Conservation (phyloP, 2,113 vertebrate genomes). For the Carassius auratus region DNA sequence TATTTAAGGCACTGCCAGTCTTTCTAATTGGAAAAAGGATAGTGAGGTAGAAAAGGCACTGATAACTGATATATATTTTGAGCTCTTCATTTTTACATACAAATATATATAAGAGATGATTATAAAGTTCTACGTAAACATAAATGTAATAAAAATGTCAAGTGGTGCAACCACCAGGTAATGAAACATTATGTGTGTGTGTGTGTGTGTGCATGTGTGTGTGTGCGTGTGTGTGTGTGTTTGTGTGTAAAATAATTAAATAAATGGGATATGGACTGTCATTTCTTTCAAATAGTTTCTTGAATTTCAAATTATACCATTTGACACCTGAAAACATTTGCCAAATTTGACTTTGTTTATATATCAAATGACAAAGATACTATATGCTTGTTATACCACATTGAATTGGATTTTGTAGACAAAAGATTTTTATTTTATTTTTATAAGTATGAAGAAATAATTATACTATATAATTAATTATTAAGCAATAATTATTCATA, state of each 20-base stretch:
- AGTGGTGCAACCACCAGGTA: constrained; percentile 3
- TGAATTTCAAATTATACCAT: background rate
- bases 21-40: background rate
- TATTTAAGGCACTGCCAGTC: constrained; percentile 29
- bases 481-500: background rate
- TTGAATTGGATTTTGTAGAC: background rate
- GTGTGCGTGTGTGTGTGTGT: no score
- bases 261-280: background rate
- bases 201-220: no score
- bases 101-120: no score
- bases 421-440: background rate
- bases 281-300: background rate
- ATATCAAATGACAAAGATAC: background rate
- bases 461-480: no score
- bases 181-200: no score
- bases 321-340: no score
- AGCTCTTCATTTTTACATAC: background rate
- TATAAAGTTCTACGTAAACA: no score
- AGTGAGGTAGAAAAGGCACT: constrained; percentile 15
- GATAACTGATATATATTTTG: background rate
- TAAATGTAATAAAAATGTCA: background rate
- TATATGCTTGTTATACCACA: background rate
- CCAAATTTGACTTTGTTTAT: no score
- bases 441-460: background rate
- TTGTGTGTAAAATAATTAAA: no score